Percentiles rank a stretch among this genome's conserved stretches.
phyloP scores from a whole-genome alignment of 2,797 vertebrate genomes.

The Setipinna tenuifilis region DNA sequence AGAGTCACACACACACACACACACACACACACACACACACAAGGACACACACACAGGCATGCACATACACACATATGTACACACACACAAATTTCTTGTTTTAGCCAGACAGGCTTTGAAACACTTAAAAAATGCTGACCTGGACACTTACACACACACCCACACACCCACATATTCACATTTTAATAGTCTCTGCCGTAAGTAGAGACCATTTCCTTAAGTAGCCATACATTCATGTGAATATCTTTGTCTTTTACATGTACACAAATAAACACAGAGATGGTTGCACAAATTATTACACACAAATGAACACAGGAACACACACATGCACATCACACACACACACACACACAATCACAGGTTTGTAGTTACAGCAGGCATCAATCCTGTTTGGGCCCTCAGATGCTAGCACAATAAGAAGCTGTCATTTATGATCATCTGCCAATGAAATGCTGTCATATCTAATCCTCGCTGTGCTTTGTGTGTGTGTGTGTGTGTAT shows the following conservation, averaged over 20 bases:
- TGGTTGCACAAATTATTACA: not conserved
- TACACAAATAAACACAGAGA: not conserved
- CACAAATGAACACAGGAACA: not conserved
- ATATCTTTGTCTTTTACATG: too few species aligned
- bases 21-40: not conserved
- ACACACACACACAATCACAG: not conserved
- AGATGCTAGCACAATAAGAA: not conserved
- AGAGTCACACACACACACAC: not conserved
- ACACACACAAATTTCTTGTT: not conserved
- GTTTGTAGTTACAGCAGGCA: not conserved
- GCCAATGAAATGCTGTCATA: constrained; percentile 8
- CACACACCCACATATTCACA: not conserved
- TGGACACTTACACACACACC: not conserved
- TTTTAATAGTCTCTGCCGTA: too few species aligned
- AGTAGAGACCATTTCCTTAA: too few species aligned
- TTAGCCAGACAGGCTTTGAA: too few species aligned
- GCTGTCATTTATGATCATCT: not conserved
- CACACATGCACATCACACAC: not conserved
- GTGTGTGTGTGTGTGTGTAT: too few species aligned
- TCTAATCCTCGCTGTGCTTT: not conserved
- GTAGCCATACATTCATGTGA: too few species aligned
- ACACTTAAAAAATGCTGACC: too few species aligned
- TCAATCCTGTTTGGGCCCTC: not conserved
- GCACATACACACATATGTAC: not conserved
- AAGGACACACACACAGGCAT: not conserved